Conservation (phyloP, 1,140 invertebrate genomes). For the Agrypnia vestita region DNA sequence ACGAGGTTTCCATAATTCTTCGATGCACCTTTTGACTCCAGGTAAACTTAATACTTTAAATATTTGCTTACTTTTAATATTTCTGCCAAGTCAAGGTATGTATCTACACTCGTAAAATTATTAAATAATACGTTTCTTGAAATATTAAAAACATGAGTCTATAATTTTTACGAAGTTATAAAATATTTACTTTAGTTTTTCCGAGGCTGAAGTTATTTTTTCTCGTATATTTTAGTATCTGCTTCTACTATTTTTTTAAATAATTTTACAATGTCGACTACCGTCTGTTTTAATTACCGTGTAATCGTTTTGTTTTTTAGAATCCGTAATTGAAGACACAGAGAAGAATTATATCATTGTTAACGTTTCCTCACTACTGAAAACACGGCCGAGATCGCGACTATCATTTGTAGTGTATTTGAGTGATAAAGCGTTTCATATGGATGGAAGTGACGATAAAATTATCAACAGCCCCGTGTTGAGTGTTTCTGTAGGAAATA, state of each 20-base stretch:
- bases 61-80: no score
- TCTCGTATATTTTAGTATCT: no score
- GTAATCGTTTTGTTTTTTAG: neutral
- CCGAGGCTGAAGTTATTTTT: no score
- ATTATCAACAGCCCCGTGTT: constrained; percentile 62
- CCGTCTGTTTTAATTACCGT: neutral
- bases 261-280: neutral
- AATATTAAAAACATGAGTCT: neutral
- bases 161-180: no score
- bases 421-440: constrained; percentile 67
- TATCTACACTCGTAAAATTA: neutral
- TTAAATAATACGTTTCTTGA: neutral
- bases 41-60: no score
- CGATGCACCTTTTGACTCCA: constrained; percentile 66
- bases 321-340: neutral
- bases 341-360: constrained; percentile 65
- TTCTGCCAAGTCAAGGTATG: no score
- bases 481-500: constrained; percentile 64
- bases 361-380: constrained; percentile 64
- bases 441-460: constrained; percentile 11
- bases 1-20: constrained; percentile 63
- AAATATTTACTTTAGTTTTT: no score
- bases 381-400: constrained; percentile 57
- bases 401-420: constrained; percentile 70
- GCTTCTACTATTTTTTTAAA: no score